A percentile compares a stretch with the other conserved stretches of the same genome.
These are phyloP conservation scores for Xylota sylvarum DNA, from an alignment of 2,888 invertebrate genomes.

Conservation along the genomic window DNA sequence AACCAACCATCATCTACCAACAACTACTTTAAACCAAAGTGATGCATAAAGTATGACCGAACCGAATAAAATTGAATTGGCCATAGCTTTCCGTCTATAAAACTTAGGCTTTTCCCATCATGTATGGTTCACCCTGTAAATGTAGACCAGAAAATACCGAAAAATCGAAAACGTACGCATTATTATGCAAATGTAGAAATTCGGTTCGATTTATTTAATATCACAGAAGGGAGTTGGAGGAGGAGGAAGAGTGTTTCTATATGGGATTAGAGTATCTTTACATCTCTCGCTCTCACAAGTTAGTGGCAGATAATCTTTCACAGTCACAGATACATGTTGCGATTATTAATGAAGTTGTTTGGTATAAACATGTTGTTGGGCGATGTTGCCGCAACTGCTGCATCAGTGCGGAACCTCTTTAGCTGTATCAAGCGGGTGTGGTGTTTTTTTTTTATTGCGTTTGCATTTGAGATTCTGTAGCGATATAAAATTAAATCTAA, in stretches of 20 bases:
- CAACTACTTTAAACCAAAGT: too few species aligned
- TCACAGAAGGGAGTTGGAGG: neutral
- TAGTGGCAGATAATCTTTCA: conserved; percentile 77
- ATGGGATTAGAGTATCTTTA: conserved; percentile 69
- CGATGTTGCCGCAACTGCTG: conserved; percentile 52
- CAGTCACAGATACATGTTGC: conserved; percentile 78
- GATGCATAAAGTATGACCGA: too few species aligned
- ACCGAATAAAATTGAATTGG: too few species aligned
- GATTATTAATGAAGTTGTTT: conserved; percentile 80
- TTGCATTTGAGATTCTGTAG: conserved; percentile 62
- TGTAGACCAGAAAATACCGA: neutral
- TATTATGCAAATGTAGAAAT: conserved; percentile 57
- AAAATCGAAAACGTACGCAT: conserved; percentile 37
- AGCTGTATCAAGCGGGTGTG: conserved; percentile 55
- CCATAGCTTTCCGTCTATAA: too few species aligned
- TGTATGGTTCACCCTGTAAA: conserved; percentile 38
- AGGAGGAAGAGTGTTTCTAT: conserved; percentile 24
- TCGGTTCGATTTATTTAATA: conserved; percentile 57
- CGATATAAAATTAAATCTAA: conserved; percentile 72
- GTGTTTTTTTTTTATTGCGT: conserved; percentile 50
- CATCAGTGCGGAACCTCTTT: conserved; percentile 16
- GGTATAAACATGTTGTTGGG: conserved; percentile 78
- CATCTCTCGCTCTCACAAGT: conserved; percentile 69
- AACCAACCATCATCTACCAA: too few species aligned
- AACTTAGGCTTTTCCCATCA: too few species aligned